Conservation (phyloP, 2,113 vertebrate species). For the Jacana jacana region DNA sequence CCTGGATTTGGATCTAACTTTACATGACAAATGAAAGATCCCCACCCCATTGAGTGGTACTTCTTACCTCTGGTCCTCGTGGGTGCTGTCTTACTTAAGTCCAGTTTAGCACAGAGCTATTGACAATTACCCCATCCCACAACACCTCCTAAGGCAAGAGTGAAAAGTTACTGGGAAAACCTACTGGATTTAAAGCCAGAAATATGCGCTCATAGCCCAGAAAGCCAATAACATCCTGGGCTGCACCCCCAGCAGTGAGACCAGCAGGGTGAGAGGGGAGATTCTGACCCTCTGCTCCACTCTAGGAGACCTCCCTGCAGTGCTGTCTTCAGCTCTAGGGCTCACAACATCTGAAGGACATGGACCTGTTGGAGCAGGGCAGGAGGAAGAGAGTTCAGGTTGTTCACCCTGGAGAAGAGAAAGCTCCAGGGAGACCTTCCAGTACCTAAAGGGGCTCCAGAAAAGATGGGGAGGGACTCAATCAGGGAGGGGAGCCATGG, state of each 20-base stretch:
- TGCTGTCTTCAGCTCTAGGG: not conserved
- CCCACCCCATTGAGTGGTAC: not conserved
- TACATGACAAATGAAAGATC: not conserved
- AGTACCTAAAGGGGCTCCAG: not conserved
- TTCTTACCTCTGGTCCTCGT: not conserved
- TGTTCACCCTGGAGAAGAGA: not conserved
- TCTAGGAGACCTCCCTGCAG: not conserved
- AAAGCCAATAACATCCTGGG: not conserved
- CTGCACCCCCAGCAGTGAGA: not conserved
- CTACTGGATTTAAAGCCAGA: not conserved
- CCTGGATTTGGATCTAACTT: not conserved
- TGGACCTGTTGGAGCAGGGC: not conserved
- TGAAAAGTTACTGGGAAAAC: not conserved
- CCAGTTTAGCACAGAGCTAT: not conserved
- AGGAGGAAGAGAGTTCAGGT: not conserved
- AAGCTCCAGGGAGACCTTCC: not conserved
- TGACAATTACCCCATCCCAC: accelerated
- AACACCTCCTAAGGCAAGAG: not conserved
- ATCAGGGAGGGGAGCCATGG: not conserved
- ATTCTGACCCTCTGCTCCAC: not conserved
- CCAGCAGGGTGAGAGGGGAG: not conserved
- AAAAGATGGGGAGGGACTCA: not conserved
- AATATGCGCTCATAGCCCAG: not conserved
- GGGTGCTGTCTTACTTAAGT: not conserved
- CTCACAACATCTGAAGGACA: not conserved